A percentile compares a stretch with the other conserved stretches of the same genome.
Conservation (phyloP, 2,888 invertebrate genomes). For the Leucophora obtusa region DNA sequence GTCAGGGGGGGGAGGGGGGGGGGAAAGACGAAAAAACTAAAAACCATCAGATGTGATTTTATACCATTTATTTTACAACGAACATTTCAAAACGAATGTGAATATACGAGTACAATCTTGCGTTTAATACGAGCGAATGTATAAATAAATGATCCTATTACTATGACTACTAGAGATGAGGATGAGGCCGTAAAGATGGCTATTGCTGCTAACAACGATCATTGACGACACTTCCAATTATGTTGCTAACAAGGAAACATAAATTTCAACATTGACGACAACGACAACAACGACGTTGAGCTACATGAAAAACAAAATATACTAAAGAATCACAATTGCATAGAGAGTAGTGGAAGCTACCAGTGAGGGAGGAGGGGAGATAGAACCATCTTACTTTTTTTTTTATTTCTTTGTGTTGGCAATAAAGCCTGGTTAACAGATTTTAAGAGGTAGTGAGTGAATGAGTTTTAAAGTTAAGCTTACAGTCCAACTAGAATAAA, state of each 20-base stretch:
- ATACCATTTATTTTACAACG: conserved; percentile 45
- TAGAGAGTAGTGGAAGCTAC: neutral
- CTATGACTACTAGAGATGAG: conserved; percentile 44
- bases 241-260: conserved; percentile 69
- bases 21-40: conserved; percentile 33
- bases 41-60: conserved; percentile 55
- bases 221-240: conserved; percentile 70
- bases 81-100: conserved; percentile 52
- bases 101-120: conserved; percentile 54
- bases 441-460: conserved; percentile 53
- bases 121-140: conserved; percentile 32
- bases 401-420: conserved; percentile 8
- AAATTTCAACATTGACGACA: conserved; percentile 67
- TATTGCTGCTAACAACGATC: conserved; percentile 64
- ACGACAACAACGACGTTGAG: conserved; percentile 60
- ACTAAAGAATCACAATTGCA: conserved; percentile 21
- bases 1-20: no score
- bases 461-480: conserved; percentile 54
- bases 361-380: neutral
- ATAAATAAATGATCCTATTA: conserved; percentile 60
- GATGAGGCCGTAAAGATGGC: conserved; percentile 42
- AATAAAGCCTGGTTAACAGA: conserved; percentile 49
- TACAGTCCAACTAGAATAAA: conserved; percentile 20
- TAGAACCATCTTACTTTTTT: neutral
- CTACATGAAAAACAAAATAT: conserved; percentile 48